Base-by-base conservation (phyloP, 2,113 vertebrate species). In the Willisornis vidua region DNA sequence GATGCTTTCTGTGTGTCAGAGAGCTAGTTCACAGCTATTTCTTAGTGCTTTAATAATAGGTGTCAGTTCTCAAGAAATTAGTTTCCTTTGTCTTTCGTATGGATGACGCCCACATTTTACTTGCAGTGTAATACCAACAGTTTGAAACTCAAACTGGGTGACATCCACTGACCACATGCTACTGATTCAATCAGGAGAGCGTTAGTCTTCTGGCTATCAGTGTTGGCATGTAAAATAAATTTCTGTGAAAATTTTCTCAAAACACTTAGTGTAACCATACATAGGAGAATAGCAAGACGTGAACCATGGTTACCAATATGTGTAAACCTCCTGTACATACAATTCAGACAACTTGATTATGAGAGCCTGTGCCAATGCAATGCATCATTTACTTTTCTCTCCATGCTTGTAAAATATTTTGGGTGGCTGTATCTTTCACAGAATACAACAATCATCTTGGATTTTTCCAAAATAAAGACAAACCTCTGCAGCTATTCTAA, bases 311-410 rank as follows among this genome's bases (percentile, higher is more conserved):
- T 87, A 39, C 58, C 67, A 51, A 46, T 20, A 54, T 5, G 7
- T 2, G 0, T 43, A 77, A 82, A 67, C 10, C 18, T 71, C 7
- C 48, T 72, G 12, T 25, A 51, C 0, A 0, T 54, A 63, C 10
- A 81, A 39, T 55, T 75, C 23, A 72, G 19, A 39, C 7, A 66
- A 26, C 52, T 58, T 52, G 45, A 65, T 68, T 65, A 31, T 78
- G 78, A 82, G 20, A 76, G 15, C 57, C 39, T 75, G 29, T 72
- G 35, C 67, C 28, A 85, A 90, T 11, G n/a, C 19, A 41, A 22
- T 5, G 1, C 9, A n/a, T n/a, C 3, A 7, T 54, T 82, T 75
- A 31, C 7, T 25, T 79, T 14, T 25, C 39, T 72, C 15, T 68
- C 9, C 19, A 35, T 3, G 2, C 59, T 5, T 55, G 17, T 73